Evolutionary conservation across 2,113 vertebrate species (phyloP), one percentile per base, ranked within the genome.

Genomic region (Mesitornis unicolor): DNA sequence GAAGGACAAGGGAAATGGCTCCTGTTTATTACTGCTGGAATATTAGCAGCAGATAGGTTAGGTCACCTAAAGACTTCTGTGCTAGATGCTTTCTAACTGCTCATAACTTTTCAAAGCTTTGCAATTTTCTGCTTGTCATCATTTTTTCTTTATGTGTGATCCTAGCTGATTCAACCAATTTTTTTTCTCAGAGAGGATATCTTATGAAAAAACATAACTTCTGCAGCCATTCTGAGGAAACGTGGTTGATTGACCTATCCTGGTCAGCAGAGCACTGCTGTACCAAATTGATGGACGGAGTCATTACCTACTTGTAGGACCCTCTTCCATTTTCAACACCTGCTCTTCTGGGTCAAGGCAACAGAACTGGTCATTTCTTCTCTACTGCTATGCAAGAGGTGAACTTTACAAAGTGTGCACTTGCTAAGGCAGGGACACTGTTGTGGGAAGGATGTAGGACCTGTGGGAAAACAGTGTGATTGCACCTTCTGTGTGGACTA

Each of bases 61-160:
- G 65, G 94, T 93, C 78, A 89, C 38, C 60, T 74, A 69, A 93
- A 93, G 57, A 50, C 85, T 93, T 70, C 76, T 19, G 74, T 29
- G 54, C 61, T 89, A 54, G 69, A 43, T 76, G 45, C 8, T 70
- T 95, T 84, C 73, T 83, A 53, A 33, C 51, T 16, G 75, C 74
- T 84, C 22, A 2, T 85, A 94, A 96, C 82, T 94, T 93, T 36
- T 77, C 90, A 76, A 65, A 89, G 88, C 69, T 85, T 47, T 87
- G 91, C 81, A 96, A 65, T 94, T 96, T 96, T 93, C 87, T 95
- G 56, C 82, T 68, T 96, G 89, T 95, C 94, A 91, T 93, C 29
- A 15, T 77, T 84, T 80, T 85, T 80, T 73, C 70, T 95, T 91
- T 87, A 85, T 87, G 59, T 95, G 43, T 57, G 84, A 67, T 73